Percentiles rank a stretch among this genome's conserved stretches.
Conservation (phyloP, 2,113 vertebrate species). For the Ginglymostoma cirratum region DNA sequence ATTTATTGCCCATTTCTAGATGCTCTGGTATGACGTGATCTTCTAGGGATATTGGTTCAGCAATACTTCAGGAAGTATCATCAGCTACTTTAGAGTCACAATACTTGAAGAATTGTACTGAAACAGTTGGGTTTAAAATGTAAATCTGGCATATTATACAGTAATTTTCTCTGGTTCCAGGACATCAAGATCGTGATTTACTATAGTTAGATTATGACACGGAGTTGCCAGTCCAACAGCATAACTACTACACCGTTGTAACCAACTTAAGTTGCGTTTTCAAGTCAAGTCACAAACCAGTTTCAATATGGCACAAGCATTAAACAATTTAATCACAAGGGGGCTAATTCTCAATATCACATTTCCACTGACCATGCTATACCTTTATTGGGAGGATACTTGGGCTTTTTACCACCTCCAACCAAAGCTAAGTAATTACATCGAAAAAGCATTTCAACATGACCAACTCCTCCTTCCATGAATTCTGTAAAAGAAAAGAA, state of each 20-base stretch:
- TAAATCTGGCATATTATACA: neutral
- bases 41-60: neutral
- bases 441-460: conserved; percentile 95
- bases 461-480: conserved; percentile 88
- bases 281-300: neutral
- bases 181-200: no score
- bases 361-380: conserved; percentile 35
- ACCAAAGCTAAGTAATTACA: conserved; percentile 97
- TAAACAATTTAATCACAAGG: neutral
- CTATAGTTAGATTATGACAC: neutral
- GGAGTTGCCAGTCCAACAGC: neutral
- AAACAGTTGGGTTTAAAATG: neutral
- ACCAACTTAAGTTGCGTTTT: neutral
- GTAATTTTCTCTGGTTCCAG: neutral
- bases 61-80: neutral
- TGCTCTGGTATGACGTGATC: neutral
- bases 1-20: neutral
- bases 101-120: neutral
- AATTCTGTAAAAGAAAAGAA: conserved; percentile 71
- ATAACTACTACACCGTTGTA: neutral
- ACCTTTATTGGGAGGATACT: conserved; percentile 99
- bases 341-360: neutral
- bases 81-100: neutral
- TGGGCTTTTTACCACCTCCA: conserved; percentile 94
- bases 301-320: neutral